Conservation (phyloP, 2,113 vertebrate genomes). For the rat (Rattus norvegicus) region DNA sequence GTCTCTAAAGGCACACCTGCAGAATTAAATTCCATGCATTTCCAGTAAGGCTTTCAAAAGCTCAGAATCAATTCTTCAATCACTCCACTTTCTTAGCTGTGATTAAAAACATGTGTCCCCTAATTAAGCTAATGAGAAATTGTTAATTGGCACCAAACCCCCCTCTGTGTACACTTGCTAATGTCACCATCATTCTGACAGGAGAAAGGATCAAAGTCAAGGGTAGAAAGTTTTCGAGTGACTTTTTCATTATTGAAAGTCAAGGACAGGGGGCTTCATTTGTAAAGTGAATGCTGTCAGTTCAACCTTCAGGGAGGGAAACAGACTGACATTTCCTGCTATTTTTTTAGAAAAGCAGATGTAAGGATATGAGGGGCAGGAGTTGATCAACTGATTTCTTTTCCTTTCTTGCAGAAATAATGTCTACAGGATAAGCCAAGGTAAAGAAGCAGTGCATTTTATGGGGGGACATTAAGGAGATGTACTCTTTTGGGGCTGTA, state of each 20-base stretch:
- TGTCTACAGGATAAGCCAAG: background rate
- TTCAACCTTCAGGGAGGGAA: background rate
- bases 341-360: conserved; percentile 3
- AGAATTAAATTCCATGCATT: conserved; percentile 82
- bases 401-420: conserved; percentile 18
- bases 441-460: background rate
- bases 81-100: conserved; percentile 86
- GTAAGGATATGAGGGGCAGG: background rate
- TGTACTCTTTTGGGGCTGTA: background rate
- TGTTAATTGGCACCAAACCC: conserved; percentile 88
- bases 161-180: conserved; percentile 86
- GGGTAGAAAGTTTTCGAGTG: conserved; percentile 76
- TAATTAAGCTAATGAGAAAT: conserved; percentile 92
- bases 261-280: conserved; percentile 47
- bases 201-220: conserved; percentile 84
- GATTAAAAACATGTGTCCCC: conserved; percentile 93
- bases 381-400: background rate
- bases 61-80: conserved; percentile 87
- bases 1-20: conserved; percentile 80
- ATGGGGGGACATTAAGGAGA: background rate
- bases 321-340: background rate
- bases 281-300: background rate
- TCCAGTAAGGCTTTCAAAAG: conserved; percentile 80
- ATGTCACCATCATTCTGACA: conserved; percentile 87
- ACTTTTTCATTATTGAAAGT: background rate